phyloP scores from a whole-genome alignment of 2,888 invertebrate species.

The Hydraecia micacea region DNA sequence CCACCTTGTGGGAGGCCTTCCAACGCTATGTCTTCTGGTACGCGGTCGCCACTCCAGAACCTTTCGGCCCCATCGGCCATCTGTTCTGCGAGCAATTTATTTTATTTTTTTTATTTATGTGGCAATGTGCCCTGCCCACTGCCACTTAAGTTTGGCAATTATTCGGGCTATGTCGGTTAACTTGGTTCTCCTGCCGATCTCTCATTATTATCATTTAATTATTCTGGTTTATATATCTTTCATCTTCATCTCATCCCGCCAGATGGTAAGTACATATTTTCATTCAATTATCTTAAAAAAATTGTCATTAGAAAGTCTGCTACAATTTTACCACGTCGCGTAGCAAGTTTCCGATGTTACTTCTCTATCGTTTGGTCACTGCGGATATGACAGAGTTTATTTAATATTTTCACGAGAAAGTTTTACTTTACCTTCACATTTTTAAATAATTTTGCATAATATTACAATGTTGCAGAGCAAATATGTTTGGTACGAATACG shows the following conservation, averaged over 20 bases:
- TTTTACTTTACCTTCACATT: conserved; percentile 17
- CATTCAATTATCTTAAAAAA: conserved; percentile 24
- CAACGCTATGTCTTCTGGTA: too few relatives aligned
- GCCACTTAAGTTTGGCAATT: too few relatives aligned
- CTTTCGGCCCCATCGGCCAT: too few relatives aligned
- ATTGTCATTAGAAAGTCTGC: background rate
- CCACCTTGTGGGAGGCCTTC: too few relatives aligned
- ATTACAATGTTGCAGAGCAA: background rate
- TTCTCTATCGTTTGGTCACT: conserved; percentile 14
- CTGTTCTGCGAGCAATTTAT: too few relatives aligned
- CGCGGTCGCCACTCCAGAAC: too few relatives aligned
- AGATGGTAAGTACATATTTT: conserved; percentile 12
- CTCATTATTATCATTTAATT: background rate
- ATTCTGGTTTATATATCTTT: background rate
- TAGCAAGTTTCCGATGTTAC: background rate
- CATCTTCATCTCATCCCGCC: background rate
- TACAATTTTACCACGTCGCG: background rate
- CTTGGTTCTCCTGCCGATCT: too few relatives aligned
- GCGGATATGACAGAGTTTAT: conserved; percentile 14
- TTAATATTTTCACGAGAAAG: conserved; percentile 21
- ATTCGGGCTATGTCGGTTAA: too few relatives aligned
- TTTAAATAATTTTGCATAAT: conserved; percentile 22
- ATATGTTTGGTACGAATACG: conserved; percentile 1
- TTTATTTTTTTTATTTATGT: too few relatives aligned
- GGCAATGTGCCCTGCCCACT: too few relatives aligned